Evolutionary conservation across 1,140 invertebrate genomes (phyloP).

Genomic region (Venustaconcha ellipsiformis): DNA sequence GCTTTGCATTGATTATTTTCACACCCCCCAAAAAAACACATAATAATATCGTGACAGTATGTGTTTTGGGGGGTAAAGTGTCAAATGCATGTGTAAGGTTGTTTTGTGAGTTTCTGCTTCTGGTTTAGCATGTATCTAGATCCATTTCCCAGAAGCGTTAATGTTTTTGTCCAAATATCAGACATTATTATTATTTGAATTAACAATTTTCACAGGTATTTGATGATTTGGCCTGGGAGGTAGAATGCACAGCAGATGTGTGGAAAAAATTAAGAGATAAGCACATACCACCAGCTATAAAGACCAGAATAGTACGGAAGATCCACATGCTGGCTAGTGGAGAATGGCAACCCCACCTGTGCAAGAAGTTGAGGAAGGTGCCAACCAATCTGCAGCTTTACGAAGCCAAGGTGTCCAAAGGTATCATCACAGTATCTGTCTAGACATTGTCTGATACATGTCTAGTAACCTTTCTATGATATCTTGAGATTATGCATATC

Average conservation of each 20-base stretch:
- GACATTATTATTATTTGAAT: neutral
- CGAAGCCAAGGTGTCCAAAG: conserved; percentile 46
- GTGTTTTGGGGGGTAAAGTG: neutral
- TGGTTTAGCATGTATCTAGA: neutral
- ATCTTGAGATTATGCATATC: too few relatives aligned
- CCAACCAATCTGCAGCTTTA: conserved; percentile 51
- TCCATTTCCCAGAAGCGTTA: neutral
- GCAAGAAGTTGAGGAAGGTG: conserved; percentile 42
- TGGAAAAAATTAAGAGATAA: conserved; percentile 55
- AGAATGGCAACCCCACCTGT: conserved; percentile 49
- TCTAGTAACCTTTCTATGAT: too few relatives aligned
- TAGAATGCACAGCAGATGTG: conserved; percentile 62
- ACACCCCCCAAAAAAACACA: neutral
- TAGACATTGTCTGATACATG: too few relatives aligned
- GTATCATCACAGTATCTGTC: too few relatives aligned
- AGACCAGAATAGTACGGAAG: conserved; percentile 44
- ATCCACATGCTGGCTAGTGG: conserved; percentile 57
- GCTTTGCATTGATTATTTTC: too few relatives aligned
- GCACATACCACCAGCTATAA: conserved; percentile 42
- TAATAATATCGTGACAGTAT: too few relatives aligned
- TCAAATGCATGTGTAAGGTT: too few relatives aligned
- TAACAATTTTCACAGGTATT: conserved; percentile 38
- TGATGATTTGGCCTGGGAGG: conserved; percentile 63
- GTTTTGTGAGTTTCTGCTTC: neutral
- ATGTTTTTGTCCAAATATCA: neutral